These are phyloP conservation scores for Rafetus swinhoei DNA, from an alignment of 2,113 vertebrate genomes.

Conservation along the genomic window DNA sequence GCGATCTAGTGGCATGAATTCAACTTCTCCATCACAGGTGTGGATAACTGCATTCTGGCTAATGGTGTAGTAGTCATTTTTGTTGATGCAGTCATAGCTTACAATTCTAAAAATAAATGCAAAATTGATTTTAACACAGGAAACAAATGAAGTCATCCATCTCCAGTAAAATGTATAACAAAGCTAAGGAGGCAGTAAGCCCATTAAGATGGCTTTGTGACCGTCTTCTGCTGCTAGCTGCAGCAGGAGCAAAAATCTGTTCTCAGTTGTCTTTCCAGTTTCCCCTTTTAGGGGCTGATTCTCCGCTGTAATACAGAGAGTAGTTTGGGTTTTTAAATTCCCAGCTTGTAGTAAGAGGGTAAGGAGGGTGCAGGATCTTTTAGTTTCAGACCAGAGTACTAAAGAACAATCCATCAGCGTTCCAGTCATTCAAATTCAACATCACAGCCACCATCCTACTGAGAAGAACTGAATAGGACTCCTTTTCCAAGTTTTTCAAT, in stretches of 20 bases:
- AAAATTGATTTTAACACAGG: background rate
- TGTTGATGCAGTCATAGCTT: constrained; percentile 76
- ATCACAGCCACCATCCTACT: background rate
- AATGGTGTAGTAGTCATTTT: constrained; percentile 82
- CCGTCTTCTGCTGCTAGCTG: background rate
- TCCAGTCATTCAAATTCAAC: background rate
- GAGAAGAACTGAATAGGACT: background rate
- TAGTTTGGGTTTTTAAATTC: background rate
- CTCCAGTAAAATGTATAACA: background rate
- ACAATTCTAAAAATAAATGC: constrained; percentile 75
- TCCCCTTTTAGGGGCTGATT: background rate
- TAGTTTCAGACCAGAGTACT: background rate
- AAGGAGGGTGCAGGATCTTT: background rate
- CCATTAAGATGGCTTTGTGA: background rate
- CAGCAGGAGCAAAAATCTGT: background rate
- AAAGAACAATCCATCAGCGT: background rate
- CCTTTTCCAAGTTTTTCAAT: background rate
- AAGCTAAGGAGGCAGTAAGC: background rate
- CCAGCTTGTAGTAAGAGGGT: background rate
- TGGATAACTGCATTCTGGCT: constrained; percentile 76
- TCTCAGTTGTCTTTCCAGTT: background rate
- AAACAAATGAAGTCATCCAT: background rate
- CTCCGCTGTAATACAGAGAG: too few species aligned
- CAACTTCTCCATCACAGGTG: constrained; percentile 58
- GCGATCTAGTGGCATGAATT: constrained; percentile 72